Base-by-base conservation (phyloP, 2,888 invertebrate species). In the Apoda limacodes region DNA sequence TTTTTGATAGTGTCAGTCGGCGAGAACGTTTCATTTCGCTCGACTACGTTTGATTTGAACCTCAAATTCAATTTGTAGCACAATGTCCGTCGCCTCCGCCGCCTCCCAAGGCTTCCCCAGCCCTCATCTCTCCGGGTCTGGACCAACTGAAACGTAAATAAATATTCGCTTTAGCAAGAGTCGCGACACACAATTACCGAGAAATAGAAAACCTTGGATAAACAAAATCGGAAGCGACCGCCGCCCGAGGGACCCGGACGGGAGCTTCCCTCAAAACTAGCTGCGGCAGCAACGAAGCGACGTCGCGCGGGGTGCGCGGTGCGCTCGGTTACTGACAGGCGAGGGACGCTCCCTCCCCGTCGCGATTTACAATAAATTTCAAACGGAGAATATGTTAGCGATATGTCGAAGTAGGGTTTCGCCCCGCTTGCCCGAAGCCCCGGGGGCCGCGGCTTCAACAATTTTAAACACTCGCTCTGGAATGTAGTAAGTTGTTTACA, bases 81-180 rank as follows among this genome's bases (percentile, higher is more conserved):
- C 72, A 75, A 71, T 63, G 56, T 50, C 55, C 49, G 48, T 14
- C 25, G 22, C 10, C 22, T 21, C 23, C 34, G 41, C 32, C 32
- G 34, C 30, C 15, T 22, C 36, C 43, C 40, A 27, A 32, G 41
- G 37, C 41, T 43, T 48, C 28, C 29, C 29, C 30, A 28, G 35
- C 32, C 28, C 30, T 35, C 33, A 33, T 38, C 42, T 40, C 40
- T 41, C 40, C 43, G 45, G 41, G 35, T 55, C 68, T 63, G 65
- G 67, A 70, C 61, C 66, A 68, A 74, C 70, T 55, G 54, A 58
- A 60, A 60, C 68, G 67, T 72, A 64, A 75, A 78, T 76, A 76
- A 78, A 78, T 75, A 78, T 78, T 76, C 75, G 71, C 67, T 75
- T 65, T 69, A 67, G 72, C 68, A 63, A 76, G 74, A 70, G 71